These are phyloP conservation scores for Aphidius colemani DNA, from an alignment of 2,888 invertebrate genomes.

Conservation along the genomic window DNA sequence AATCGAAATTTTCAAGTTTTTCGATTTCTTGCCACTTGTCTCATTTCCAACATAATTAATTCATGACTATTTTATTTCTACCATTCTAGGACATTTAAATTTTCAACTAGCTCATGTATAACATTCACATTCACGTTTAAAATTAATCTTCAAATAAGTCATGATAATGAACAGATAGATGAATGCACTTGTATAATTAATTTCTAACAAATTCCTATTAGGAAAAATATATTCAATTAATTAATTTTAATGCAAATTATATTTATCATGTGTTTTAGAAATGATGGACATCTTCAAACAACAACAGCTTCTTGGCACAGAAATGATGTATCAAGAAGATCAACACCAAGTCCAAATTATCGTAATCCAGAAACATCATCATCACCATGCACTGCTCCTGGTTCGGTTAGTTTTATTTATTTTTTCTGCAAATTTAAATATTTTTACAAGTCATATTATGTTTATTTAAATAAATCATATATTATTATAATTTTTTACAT, in stretches of 20 bases:
- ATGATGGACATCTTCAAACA: slow-evolving; percentile 31
- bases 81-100: slow-evolving; percentile 29
- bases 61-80: slow-evolving; percentile 32
- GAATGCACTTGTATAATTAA: no score
- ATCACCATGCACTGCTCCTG: slow-evolving; percentile 53
- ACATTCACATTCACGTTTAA: no score
- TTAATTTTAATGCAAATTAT: no score
- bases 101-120: not conserved
- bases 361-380: slow-evolving; percentile 45
- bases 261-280: no score
- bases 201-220: no score
- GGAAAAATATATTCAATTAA: no score
- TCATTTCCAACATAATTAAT: slow-evolving; percentile 30
- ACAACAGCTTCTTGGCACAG: slow-evolving; percentile 42
- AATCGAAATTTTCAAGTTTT: slow-evolving; percentile 28
- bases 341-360: slow-evolving; percentile 51
- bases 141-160: not conserved
- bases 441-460: no score
- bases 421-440: slow-evolving; percentile 5
- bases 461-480: no score
- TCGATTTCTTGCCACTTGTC: slow-evolving; percentile 16
- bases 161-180: not conserved
- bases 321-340: slow-evolving; percentile 50
- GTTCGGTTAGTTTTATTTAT: slow-evolving; percentile 49
- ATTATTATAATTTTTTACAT: no score